phyloP scores from a whole-genome alignment of 1,140 invertebrate species.

The Choristoneura fumiferana region DNA sequence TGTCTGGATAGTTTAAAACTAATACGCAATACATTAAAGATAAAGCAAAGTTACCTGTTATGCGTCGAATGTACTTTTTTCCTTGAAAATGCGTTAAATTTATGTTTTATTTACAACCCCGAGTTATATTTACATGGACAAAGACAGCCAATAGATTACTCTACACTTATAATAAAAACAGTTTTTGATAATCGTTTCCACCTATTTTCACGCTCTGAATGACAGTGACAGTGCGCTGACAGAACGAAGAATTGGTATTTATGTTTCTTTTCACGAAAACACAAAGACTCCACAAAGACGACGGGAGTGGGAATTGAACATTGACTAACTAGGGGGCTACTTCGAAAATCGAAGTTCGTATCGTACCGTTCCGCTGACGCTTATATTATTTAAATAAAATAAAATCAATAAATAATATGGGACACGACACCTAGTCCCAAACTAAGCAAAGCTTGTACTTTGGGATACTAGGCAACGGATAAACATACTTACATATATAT shows the following conservation, averaged over 20 bases:
- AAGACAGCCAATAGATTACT: slow-evolving; percentile 2
- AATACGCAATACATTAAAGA: not conserved
- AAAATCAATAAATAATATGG: too few relatives aligned
- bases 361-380: too few relatives aligned
- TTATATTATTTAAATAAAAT: too few relatives aligned
- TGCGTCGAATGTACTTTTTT: not conserved
- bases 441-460: too few relatives aligned
- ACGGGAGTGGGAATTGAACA: too few relatives aligned
- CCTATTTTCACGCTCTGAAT: slow-evolving; percentile 1
- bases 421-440: too few relatives aligned
- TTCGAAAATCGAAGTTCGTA: too few relatives aligned
- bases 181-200: not conserved
- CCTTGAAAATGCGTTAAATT: not conserved
- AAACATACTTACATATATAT: too few relatives aligned
- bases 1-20: not conserved
- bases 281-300: too few relatives aligned
- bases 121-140: slow-evolving; percentile 40
- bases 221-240: not conserved
- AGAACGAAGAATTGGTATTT: not conserved
- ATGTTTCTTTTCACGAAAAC: not conserved
- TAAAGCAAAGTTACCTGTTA: slow-evolving; percentile 2
- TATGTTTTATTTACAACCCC: slow-evolving; percentile 6
- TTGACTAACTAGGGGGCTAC: too few relatives aligned
- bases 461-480: too few relatives aligned
- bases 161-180: slow-evolving; percentile 10